Conservation (phyloP, 2,888 invertebrate species). For the Xestoiulus laeticollis region DNA sequence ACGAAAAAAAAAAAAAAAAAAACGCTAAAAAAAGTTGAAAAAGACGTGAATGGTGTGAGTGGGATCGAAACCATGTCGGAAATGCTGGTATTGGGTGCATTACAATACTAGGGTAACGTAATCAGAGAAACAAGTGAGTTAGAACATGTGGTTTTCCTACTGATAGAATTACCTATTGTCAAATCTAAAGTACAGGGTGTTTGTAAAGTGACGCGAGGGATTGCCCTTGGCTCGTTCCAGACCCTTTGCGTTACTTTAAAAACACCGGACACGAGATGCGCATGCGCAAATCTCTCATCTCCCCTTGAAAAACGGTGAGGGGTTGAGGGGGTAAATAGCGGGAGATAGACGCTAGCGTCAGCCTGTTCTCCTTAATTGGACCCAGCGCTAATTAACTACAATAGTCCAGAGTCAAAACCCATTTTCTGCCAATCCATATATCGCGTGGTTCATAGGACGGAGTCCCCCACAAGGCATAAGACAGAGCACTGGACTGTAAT, state of each 20-base stretch:
- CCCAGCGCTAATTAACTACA: slow-evolving; percentile 49
- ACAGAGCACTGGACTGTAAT: slow-evolving; percentile 45
- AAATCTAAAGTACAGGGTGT: neutral
- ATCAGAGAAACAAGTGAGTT: slow-evolving; percentile 38
- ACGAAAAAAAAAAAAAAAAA: neutral
- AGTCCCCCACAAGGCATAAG: slow-evolving; percentile 11
- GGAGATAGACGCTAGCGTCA: slow-evolving; percentile 42
- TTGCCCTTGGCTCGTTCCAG: too few species aligned
- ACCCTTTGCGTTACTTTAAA: neutral
- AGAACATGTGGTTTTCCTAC: slow-evolving; percentile 32
- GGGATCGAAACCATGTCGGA: slow-evolving; percentile 9
- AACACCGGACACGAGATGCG: neutral
- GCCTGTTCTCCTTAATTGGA: slow-evolving; percentile 42
- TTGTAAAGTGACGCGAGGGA: neutral
- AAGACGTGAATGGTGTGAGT: neutral
- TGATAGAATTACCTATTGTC: slow-evolving; percentile 41
- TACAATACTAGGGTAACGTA: neutral
- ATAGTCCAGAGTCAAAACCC: slow-evolving; percentile 39
- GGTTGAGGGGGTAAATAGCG: neutral
- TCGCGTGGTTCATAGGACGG: neutral
- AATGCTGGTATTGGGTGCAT: neutral
- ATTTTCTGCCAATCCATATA: slow-evolving; percentile 41
- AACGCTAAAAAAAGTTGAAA: neutral
- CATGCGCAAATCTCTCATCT: neutral
- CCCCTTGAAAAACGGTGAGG: neutral